Evolutionary conservation across 2,888 invertebrate genomes (phyloP), one percentile per base, ranked within the genome.

Genomic region (Portevinia maculata): DNA sequence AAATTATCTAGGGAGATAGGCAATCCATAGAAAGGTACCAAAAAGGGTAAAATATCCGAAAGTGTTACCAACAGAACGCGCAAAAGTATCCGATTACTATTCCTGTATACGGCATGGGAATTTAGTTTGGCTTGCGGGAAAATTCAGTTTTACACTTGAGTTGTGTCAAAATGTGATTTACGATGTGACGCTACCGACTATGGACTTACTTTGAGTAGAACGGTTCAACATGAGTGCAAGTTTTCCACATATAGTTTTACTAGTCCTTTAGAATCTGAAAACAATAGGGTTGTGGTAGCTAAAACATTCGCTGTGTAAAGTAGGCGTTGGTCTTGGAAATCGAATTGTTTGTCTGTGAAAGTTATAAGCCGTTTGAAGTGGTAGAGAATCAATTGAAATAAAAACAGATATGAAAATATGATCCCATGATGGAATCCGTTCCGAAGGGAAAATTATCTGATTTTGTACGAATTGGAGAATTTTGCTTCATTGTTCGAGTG

Each of bases 151-250:
- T 59, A 52, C 59, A 60, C 75, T 67, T 75, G 67, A 52, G 59
- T 75, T 67, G 52, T 46, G 67, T 30, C 67, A 32, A 19, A 67
- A 75, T 59, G 28, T 67, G 67, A 75, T 67, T 75, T 67, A 75
- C 44, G 59, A 59, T 52, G 34, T 30, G 30, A 46, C 28, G 59
- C 57, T 28, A 5, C 30, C 57, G 28, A 19, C 19, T 11, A 62
- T 5, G 17, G 24, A 11, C 41, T 53, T 41, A 24, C 24, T 17
- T 44, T 44, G n/a, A 24, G 13, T 3, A 32, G 28, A 44, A 21
- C 30, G 21, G 17, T 46, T 11, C 11, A 13, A 46, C 19, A 13
- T 30, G 30, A 30, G 24, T 24, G 24, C n/a, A 65, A 65, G 53
- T 53, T 64, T 37, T 44, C 1, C 13, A 0, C 46, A 46, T 34